Conservation (phyloP, 30 jellyfish, hydroid and myxozoan genomes). For the Hydractinia symbiolongicarpus region DNA sequence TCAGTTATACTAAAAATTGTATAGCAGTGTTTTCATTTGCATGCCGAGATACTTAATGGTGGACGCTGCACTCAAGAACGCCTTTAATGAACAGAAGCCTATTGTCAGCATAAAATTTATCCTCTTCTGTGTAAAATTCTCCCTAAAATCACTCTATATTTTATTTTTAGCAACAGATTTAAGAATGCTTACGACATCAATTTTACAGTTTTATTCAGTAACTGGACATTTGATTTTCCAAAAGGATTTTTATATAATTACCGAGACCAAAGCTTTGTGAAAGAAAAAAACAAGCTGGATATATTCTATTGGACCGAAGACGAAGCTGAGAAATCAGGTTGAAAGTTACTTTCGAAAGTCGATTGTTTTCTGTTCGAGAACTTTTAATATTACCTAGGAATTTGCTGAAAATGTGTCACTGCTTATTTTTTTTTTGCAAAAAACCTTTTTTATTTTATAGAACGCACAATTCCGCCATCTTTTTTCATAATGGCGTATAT, state of each 20-base stretch:
- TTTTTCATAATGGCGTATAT: background rate
- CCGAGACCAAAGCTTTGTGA: background rate
- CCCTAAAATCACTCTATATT: too few relatives aligned
- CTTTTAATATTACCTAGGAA: too few relatives aligned
- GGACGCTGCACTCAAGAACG: too few relatives aligned
- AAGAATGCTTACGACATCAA: background rate
- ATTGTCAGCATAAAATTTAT: too few relatives aligned
- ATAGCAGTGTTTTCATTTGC: too few relatives aligned
- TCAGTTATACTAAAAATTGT: too few relatives aligned
- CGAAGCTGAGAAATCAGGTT: background rate
- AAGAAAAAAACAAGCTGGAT: background rate
- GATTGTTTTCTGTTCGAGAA: too few relatives aligned
- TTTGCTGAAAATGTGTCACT: too few relatives aligned
- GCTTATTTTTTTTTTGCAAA: background rate
- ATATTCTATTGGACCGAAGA: constrained; percentile 3
- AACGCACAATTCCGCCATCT: background rate
- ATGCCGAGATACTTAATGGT: too few relatives aligned
- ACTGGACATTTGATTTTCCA: constrained; percentile 14
- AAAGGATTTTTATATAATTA: background rate
- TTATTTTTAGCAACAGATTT: constrained; percentile 1
- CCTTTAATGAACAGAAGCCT: too few relatives aligned
- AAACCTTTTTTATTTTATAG: background rate
- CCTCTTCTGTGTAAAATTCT: too few relatives aligned
- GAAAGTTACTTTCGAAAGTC: too few relatives aligned
- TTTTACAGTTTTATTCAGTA: background rate